Conservation (phyloP, 2,113 vertebrate genomes). For the Cacatua alba region DNA sequence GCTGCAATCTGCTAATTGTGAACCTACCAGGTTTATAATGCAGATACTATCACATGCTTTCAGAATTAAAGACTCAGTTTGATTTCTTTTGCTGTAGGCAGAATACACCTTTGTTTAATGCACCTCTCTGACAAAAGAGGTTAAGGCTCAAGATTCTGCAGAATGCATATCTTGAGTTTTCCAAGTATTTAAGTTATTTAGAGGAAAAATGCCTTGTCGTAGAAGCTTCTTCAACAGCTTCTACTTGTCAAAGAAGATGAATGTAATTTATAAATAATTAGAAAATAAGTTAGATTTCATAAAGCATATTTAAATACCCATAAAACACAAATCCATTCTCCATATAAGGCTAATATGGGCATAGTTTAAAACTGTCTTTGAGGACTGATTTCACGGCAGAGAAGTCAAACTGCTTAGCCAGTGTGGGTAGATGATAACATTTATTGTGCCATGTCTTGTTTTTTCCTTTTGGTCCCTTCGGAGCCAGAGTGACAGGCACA, state of each 20-base stretch:
- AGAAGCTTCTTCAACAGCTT: too few species aligned
- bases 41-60: constrained; percentile 21
- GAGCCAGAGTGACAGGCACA: background rate
- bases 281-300: background rate
- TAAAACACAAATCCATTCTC: background rate
- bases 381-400: background rate
- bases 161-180: constrained; percentile 20
- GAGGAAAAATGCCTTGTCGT: background rate
- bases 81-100: constrained; percentile 54
- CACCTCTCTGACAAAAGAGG: constrained; percentile 31
- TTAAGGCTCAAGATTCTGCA: constrained; percentile 10
- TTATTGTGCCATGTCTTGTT: background rate
- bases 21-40: background rate
- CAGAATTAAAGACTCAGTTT: constrained; percentile 38
- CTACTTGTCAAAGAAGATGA: background rate
- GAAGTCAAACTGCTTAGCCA: background rate
- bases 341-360: background rate
- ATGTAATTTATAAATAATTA: background rate
- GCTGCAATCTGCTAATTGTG: background rate
- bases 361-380: background rate
- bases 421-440: background rate
- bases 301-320: background rate
- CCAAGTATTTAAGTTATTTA: constrained; percentile 11
- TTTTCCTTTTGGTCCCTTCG: fast-evolving
- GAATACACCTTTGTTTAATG: constrained; percentile 10